phyloP scores from a whole-genome alignment of 1,140 invertebrate species.

The Aricia agestis region DNA sequence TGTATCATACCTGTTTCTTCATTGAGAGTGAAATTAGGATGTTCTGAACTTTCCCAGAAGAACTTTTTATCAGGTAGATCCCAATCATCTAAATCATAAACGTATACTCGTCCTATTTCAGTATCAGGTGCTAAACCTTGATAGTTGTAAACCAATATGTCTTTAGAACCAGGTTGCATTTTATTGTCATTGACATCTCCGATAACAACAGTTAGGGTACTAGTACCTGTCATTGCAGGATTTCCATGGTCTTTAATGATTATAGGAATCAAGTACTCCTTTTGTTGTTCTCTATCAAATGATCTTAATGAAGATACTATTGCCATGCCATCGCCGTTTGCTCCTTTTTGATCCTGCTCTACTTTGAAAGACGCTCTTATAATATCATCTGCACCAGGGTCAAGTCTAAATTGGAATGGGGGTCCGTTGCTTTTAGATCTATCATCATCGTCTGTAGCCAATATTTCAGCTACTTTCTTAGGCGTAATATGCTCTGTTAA shows the following conservation, averaged over 20 bases:
- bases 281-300: conserved; percentile 96
- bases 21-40: conserved; percentile 90
- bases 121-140: conserved; percentile 94
- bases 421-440: conserved; percentile 95
- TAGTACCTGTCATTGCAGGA: conserved; percentile 95
- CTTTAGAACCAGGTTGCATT: conserved; percentile 96
- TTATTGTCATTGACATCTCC: conserved; percentile 98
- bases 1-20: conserved; percentile 96
- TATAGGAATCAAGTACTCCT: conserved; percentile 95
- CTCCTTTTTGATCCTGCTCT: conserved; percentile 95
- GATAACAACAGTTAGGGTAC: conserved; percentile 95
- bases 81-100: conserved; percentile 98
- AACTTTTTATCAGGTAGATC: conserved; percentile 98
- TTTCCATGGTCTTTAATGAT: conserved; percentile 94
- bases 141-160: conserved; percentile 98
- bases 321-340: conserved; percentile 96
- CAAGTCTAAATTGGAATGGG: conserved; percentile 94
- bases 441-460: conserved; percentile 96
- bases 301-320: conserved; percentile 92
- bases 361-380: conserved; percentile 96
- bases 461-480: conserved; percentile 93
- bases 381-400: conserved; percentile 93
- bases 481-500: conserved; percentile 93
- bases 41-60: conserved; percentile 90
- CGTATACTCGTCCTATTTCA: conserved; percentile 96